phyloP scores from a whole-genome alignment of 2,797 vertebrate species.

The Sternotherus odoratus region DNA sequence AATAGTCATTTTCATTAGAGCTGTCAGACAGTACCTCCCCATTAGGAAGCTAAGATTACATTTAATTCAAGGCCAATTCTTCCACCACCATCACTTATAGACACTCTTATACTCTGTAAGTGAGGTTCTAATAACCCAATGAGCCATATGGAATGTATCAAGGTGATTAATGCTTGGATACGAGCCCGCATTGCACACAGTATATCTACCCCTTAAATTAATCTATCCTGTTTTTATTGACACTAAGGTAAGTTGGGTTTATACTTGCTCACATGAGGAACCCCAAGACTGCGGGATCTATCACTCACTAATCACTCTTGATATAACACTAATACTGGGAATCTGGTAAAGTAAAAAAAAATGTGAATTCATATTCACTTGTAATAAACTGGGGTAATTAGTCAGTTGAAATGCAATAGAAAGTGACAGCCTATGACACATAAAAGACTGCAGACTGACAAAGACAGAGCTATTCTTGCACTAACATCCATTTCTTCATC shows the following conservation, averaged over 20 bases:
- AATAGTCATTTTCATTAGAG: constrained; percentile 76
- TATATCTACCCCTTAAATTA: constrained; percentile 44
- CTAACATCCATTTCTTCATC: constrained; percentile 79
- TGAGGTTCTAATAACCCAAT: constrained; percentile 73
- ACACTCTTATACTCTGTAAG: constrained; percentile 66
- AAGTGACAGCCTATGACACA: constrained; percentile 78
- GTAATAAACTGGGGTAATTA: constrained; percentile 81
- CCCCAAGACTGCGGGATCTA: constrained; percentile 56
- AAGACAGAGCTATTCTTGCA: constrained; percentile 75
- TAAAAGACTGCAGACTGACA: constrained; percentile 75
- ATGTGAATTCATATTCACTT: constrained; percentile 79
- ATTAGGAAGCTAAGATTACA: constrained; percentile 70
- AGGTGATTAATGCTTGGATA: constrained; percentile 67
- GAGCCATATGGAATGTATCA: constrained; percentile 69
- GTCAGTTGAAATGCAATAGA: constrained; percentile 77
- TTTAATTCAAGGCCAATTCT: constrained; percentile 61
- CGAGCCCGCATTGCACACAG: constrained; percentile 11
- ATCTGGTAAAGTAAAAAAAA: constrained; percentile 68
- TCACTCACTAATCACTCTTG: constrained; percentile 69
- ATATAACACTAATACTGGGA: constrained; percentile 70
- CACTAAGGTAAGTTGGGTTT: constrained; percentile 39
- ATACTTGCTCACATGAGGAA: constrained; percentile 68
- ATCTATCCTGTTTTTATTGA: constrained; percentile 59
- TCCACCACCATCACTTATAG: constrained; percentile 65
- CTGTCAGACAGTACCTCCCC: constrained; percentile 74